These are phyloP conservation scores for Casuarius casuarius DNA, from an alignment of 2,113 vertebrate species.

Conservation along the genomic window DNA sequence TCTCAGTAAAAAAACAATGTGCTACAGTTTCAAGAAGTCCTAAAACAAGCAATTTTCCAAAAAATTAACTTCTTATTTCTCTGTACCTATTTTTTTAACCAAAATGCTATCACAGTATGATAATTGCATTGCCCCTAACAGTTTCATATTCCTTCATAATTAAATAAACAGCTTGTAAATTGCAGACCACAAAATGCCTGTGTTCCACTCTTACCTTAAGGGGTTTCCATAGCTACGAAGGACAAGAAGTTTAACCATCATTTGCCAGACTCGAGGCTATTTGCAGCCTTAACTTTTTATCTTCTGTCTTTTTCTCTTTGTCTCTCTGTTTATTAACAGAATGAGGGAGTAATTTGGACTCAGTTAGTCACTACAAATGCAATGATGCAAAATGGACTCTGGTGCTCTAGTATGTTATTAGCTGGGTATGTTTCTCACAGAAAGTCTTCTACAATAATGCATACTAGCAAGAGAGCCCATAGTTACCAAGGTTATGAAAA, in stretches of 20 bases:
- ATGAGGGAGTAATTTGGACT: constrained; percentile 76
- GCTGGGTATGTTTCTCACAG: constrained; percentile 59
- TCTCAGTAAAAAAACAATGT: constrained; percentile 28
- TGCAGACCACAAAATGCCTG: constrained; percentile 67
- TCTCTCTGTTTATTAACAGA: constrained; percentile 63
- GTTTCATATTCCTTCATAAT: constrained; percentile 75
- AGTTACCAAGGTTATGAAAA: constrained; percentile 7
- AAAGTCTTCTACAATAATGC: constrained; percentile 18
- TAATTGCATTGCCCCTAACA: constrained; percentile 72
- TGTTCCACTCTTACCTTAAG: constrained; percentile 76
- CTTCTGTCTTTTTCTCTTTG: not conserved
- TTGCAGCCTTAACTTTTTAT: constrained; percentile 38
- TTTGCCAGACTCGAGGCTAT: constrained; percentile 69
- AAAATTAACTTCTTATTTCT: constrained; percentile 51
- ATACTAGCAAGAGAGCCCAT: not conserved
- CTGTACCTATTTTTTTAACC: constrained; percentile 34
- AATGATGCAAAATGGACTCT: constrained; percentile 71
- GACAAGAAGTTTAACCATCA: constrained; percentile 78
- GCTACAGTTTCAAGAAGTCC: constrained; percentile 38
- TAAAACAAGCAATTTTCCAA: constrained; percentile 46
- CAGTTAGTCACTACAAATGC: constrained; percentile 73
- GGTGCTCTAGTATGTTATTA: constrained; percentile 70
- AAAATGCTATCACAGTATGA: constrained; percentile 56
- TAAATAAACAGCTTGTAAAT: constrained; percentile 79
- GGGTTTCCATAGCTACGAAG: constrained; percentile 86